Evolutionary conservation across 2,888 invertebrate genomes (phyloP), one percentile per base, ranked within the genome.

Genomic region (Eristalinus aeneus): DNA sequence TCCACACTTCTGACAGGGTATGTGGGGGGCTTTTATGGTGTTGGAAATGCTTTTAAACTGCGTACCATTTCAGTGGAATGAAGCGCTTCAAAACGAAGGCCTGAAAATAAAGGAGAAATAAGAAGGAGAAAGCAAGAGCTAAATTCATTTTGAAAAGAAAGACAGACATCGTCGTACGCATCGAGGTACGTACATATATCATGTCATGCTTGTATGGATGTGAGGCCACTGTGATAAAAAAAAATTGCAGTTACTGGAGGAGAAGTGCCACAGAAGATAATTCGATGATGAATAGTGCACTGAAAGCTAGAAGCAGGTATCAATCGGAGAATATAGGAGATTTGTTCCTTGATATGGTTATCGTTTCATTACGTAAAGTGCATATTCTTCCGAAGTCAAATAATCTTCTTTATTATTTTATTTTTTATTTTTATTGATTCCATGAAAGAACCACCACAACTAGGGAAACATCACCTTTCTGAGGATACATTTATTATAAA

Each of bases 41-140:
- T 74, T 69, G 79, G 54, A 36, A 67, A 74, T 74, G 74, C 8
- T 74, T 60, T 78, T 78, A 46, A 60, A 68, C 31, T 64, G 46
- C 34, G 20, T 2, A 20, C 12, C 46, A 31, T 12, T 78, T 71
- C 16, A 22, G 10, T 27, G 39, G 61, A 63, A 77, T 53, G 65
- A 67, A 46, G 16, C 16, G 46, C 16, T 5, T 46, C 16, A 46
- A 16, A 46, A 16, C 6, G n/a, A 4, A 39, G n/a, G 12, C n/a
- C 39, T 39, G 39, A n/a, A 39, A n/a, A n/a, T n/a, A n/a, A n/a
- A 27, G 5, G 27, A 27, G 5, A 39, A 39, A 16, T n/a, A 16
- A 16, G 16, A 46, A 46, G 16, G 8, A 46, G 16, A 16, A n/a
- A 5, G 5, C 16, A n/a, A n/a, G 16, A 46, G 16, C 8, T 9